Percentiles rank a stretch among this genome's conserved stretches.
phyloP scores from a whole-genome alignment of 2,113 vertebrate genomes.

The Elanoides forficatus region DNA sequence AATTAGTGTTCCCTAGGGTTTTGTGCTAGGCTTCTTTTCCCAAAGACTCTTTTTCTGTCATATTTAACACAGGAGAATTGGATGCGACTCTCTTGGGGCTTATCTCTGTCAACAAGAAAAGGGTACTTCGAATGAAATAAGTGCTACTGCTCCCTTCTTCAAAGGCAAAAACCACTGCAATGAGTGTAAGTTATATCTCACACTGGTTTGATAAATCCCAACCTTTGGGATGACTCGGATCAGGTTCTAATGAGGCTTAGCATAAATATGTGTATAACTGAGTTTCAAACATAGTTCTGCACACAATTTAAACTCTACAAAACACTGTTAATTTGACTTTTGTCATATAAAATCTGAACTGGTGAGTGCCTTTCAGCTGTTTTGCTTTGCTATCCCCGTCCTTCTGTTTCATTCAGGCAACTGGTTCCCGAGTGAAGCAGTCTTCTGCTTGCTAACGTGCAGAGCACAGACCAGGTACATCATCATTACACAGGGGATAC shows the following conservation, averaged over 20 bases:
- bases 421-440: accelerated
- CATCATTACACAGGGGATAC: neutral
- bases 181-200: neutral
- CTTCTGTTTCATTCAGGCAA: neutral
- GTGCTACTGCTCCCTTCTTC: neutral
- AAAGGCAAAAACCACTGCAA: neutral
- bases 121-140: neutral
- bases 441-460: neutral
- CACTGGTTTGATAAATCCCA: neutral
- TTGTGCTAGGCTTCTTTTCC: neutral
- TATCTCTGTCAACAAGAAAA: conserved; percentile 22
- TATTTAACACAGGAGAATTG: neutral
- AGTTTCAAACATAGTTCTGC: neutral
- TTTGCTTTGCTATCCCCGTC: neutral
- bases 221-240: neutral
- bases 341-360: neutral
- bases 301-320: accelerated
- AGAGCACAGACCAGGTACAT: neutral
- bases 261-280: neutral
- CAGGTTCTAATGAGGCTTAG: neutral
- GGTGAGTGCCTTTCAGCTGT: neutral
- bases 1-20: neutral
- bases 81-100: neutral
- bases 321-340: neutral
- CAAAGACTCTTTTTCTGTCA: neutral